Conservation (phyloP, 2,888 invertebrate species). For the Temnothorax rugatulus region DNA sequence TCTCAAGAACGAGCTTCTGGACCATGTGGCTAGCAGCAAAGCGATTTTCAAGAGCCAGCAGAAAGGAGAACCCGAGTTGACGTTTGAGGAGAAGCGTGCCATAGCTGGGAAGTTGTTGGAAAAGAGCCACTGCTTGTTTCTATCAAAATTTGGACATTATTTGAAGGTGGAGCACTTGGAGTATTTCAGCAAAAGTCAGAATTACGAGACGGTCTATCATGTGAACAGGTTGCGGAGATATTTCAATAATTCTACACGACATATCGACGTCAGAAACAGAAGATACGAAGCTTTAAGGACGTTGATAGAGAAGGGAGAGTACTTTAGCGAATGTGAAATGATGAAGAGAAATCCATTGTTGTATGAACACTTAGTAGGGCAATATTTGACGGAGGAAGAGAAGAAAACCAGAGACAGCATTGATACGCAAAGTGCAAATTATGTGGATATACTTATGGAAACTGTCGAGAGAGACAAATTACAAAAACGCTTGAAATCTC, state of each 20-base stretch:
- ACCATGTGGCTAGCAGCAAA: constrained; percentile 86
- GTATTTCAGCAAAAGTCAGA: constrained; percentile 88
- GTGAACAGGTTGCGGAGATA: constrained; percentile 89
- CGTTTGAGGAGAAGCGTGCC: constrained; percentile 89
- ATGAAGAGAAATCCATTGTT: constrained; percentile 95
- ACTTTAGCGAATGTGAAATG: constrained; percentile 98
- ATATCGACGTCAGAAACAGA: constrained; percentile 91
- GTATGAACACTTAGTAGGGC: constrained; percentile 96
- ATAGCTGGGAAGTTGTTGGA: constrained; percentile 90
- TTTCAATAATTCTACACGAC: constrained; percentile 87
- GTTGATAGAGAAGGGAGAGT: constrained; percentile 90
- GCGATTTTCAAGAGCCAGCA: constrained; percentile 93
- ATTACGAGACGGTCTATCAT: constrained; percentile 89
- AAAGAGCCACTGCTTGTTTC: constrained; percentile 90
- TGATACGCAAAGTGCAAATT: constrained; percentile 88
- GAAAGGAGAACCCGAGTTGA: constrained; percentile 92
- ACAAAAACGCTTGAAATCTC: constrained; percentile 89
- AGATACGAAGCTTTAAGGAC: constrained; percentile 93
- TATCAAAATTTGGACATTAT: constrained; percentile 92
- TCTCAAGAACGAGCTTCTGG: constrained; percentile 88
- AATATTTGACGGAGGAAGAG: constrained; percentile 93
- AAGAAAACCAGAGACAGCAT: constrained; percentile 89
- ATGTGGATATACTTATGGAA: constrained; percentile 93
- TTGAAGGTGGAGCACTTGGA: constrained; percentile 90
- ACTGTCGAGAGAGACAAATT: constrained; percentile 92